Base-by-base conservation (phyloP, 1,140 invertebrate species). In the Drosophila cardini region DNA sequence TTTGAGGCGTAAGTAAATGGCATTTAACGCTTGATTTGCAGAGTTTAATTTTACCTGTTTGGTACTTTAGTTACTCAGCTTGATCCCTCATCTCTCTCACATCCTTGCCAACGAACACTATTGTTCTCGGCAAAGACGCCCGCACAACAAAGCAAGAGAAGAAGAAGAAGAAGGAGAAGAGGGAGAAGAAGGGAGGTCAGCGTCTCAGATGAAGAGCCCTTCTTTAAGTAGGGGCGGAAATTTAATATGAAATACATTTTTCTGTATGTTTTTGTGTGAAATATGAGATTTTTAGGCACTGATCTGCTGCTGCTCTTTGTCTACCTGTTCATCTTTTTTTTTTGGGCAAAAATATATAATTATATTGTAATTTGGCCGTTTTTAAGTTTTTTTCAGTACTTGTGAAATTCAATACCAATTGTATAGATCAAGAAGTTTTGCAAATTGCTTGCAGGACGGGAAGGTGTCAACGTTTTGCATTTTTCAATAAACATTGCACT, bases 381-480 rank as follows among this genome's bases (percentile, higher is more conserved):
- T 64, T 55, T 26, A 26, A 13, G 18, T 3, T 42, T 52, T 3
- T 42, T 52, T 42, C 36, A 52, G 76, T 76, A 73, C 68, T 65
- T 74, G 65, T 83, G 83, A 83, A 89, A 87, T 26, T 52, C 60
- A 65, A 83, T 71, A 79, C 52, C 11, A 36, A 45, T 56, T 48
- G 30, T 43, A 10, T 63, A 56, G 26, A 32, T 34, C 26, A 34
- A 34, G 48, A 6, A 52, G 26, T 52, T 52, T 52, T 8, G 52
- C 32, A 38, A 86, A 90, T 87, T 91, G 74, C 90, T 83, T 77
- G 65, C 65, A 92, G 91, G 91, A 81, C 83, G 91, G 91, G 91
- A 90, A 79, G 83, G 90, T 92, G 91, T 86, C 91, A 92, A 92
- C 85, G 91, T 92, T 92, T 89, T 90, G 65, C 64, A 56, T 76